Base-by-base conservation (phyloP, 2,797 vertebrate species). In the Enteromius mattozi region DNA sequence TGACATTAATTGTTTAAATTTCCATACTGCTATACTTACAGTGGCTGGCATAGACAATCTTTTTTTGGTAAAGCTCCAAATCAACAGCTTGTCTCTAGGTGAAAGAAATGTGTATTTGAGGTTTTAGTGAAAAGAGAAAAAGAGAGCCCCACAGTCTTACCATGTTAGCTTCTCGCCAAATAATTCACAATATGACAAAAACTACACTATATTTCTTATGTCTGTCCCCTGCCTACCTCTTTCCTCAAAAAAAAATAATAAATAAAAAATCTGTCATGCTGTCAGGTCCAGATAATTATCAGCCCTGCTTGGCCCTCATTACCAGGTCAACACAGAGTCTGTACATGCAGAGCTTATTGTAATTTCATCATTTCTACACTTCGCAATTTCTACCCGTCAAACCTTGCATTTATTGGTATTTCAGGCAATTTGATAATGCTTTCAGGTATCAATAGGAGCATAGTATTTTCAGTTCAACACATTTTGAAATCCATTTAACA, bases 1-100 rank as follows among this genome's bases (percentile, higher is more conserved):
- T 83, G 72, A 76, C 80, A 63, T 49, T 82, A 74, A 82, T 74
- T 63, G 12, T 30, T 54, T 30, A 30, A 17, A 66, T 83, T 68
- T 77, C 33, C 47, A 83, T 77, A 77, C 45, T 56, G 81, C 77
- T 61, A 83, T 35, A 51, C 42, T n/a, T 75, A 14, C 2, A 30
- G 59, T 27, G 65, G 51, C 9, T 65, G 71, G 42, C 21, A 54
- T 19, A 65, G 54, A 75, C 24, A 2, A 49, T 75, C 2, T 27
- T 47, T 68, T 68, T 37, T 68, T 6, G 35, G 30, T 27, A 63
- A 78, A 78, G 16, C 37, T 27, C n/a, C 27, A 74, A 72, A 82
- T 74, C 30, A 47, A 49, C 35, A 8, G 27, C 21, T 21, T 35
- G 6, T 10, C 70, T 10, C 70, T 35, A 33, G 8, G 49, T 30